Evolutionary conservation across 2,113 vertebrate genomes (phyloP), one percentile per base, ranked within the genome.

Genomic region (Brachyhypopomus gauderio): DNA sequence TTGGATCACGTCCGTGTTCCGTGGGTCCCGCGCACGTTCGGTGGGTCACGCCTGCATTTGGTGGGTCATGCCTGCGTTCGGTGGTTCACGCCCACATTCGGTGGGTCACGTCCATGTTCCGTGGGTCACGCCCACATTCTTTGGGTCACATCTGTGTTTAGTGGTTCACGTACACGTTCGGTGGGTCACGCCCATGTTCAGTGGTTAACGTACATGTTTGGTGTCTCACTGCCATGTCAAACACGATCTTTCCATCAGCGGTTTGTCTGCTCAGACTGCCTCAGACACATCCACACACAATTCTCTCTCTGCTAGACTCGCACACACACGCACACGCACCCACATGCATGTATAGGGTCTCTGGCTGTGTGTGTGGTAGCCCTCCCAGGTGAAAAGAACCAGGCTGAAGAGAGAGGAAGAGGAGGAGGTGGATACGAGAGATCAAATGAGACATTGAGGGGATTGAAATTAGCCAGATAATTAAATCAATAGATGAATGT

Each of bases 401-500:
- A 63, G 60, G 6, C 0, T 14, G 23, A 63, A 52, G 59, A 59
- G 2, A 25, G 60, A 27, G 23, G 2, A 27, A 34, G 62, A 16
- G 30, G 14, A 64, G 60, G 55, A 25, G 30, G 3, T 55, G 19
- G 64, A 27, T 67, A 60, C 36, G 19, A 36, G 38, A 8, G 14
- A 55, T 80, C 55, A 64, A 74, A 25, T 25, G 45, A 17, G 27
- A 56, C 52, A 12, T 34, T 56, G 27, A 38, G 59, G 70, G 23
- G 2, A 30, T 38, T 22, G 34, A 22, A 36, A 70, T 58, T 41
- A 36, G 60, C n/a, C 0, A 48, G 58, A 48, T 69, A 36, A 79
- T 22, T 5, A 17, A 80, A 80, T 64, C 30, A 66, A 45, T 9
- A 73, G 70, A 80, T 23, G 23, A 16, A 60, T 72, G 38, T 38